Evolutionary conservation across 2,797 vertebrate genomes (phyloP).

Genomic region (Anguilla marmorata): DNA sequence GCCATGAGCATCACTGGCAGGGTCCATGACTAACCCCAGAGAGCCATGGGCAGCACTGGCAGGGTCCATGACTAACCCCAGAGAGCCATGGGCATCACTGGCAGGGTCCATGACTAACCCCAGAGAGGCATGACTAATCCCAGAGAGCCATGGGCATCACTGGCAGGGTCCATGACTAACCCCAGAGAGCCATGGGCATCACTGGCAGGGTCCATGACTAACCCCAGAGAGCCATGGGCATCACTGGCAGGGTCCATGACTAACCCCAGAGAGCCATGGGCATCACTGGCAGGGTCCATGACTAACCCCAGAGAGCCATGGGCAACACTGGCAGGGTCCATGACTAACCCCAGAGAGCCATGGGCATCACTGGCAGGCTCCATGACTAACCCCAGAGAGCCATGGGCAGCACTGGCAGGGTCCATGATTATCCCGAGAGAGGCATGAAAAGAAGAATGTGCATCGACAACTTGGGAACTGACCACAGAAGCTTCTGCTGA

Average conservation of each 20-base stretch:
- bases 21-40: not conserved
- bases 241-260: not conserved
- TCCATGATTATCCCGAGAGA: not conserved
- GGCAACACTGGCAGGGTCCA: too few species aligned
- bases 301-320: not conserved
- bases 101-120: not conserved
- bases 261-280: not conserved
- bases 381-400: not conserved
- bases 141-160: not conserved
- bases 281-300: not conserved
- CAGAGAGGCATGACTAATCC: not conserved
- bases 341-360: too few species aligned
- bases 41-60: not conserved
- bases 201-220: not conserved
- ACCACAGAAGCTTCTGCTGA: too few species aligned
- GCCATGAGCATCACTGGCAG: not conserved
- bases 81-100: not conserved
- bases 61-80: not conserved
- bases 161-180: not conserved
- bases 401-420: not conserved
- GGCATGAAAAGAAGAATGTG: not conserved
- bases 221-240: not conserved
- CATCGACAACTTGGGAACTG: not conserved
- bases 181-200: not conserved
- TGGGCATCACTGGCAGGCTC: not conserved